A percentile compares a stretch with the other conserved stretches of the same genome.
Conservation (phyloP, 2,113 vertebrate species). For the Muntiacus muntjak region DNA sequence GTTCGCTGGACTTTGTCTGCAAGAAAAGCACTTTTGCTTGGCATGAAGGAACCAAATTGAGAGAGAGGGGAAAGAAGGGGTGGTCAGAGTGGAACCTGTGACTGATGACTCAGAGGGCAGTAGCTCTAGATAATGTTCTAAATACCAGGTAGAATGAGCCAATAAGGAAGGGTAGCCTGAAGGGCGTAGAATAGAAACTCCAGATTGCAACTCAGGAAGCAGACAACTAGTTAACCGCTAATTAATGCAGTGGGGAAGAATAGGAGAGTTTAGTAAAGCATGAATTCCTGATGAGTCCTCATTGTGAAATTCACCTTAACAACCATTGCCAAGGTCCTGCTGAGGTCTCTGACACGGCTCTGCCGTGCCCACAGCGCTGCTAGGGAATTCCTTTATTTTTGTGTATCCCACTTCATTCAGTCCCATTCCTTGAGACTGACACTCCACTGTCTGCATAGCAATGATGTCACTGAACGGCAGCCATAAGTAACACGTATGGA, state of each 20-base stretch:
- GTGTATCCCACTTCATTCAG: neutral
- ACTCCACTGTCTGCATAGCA: neutral
- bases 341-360: neutral
- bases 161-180: neutral
- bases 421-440: neutral
- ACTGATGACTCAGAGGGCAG: neutral
- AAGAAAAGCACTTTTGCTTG: slow-evolving; percentile 35
- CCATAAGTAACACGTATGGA: neutral
- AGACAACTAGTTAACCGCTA: neutral
- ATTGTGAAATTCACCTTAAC: neutral
- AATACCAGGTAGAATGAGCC: neutral
- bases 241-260: neutral
- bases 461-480: neutral
- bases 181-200: neutral
- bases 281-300: neutral
- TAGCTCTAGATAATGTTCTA: slow-evolving; percentile 30
- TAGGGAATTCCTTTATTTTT: neutral
- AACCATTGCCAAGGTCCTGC: neutral
- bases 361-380: neutral
- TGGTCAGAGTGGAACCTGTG: neutral
- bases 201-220: neutral
- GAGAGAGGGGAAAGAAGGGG: neutral
- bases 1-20: slow-evolving; percentile 32
- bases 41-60: neutral
- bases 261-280: neutral